Conservation (phyloP, 2,797 vertebrate genomes). For the Gobionotothen gibberifrons region DNA sequence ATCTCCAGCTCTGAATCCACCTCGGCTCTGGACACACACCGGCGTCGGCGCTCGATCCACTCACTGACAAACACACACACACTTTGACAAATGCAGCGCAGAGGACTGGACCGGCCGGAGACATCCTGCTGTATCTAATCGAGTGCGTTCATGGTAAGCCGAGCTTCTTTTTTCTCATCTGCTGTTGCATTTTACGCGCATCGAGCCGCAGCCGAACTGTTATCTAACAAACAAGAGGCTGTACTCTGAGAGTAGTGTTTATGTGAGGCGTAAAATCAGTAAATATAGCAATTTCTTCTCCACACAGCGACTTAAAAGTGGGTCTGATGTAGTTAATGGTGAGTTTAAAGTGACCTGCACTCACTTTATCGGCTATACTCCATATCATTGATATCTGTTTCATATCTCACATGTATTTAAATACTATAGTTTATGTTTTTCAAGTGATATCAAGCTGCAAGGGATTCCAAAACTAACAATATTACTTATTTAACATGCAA, state of each 20-base stretch:
- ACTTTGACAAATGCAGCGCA: constrained; percentile 36
- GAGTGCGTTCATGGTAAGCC: constrained; percentile 61
- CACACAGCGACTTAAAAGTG: constrained; percentile 31
- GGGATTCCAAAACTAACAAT: not conserved
- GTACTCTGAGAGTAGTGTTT: not conserved
- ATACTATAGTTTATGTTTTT: not conserved
- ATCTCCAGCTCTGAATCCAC: constrained; percentile 60
- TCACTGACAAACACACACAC: not conserved
- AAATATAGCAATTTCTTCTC: not conserved
- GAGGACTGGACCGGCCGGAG: constrained; percentile 32
- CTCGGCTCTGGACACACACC: constrained; percentile 39
- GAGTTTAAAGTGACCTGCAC: constrained; percentile 31
- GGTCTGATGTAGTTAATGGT: not conserved
- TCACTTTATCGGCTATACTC: constrained; percentile 7
- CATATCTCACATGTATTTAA: not conserved
- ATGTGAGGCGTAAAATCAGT: not conserved
- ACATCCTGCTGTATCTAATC: constrained; percentile 22
- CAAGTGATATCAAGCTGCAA: not conserved
- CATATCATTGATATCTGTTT: not conserved
- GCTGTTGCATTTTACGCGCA: constrained; percentile 35
- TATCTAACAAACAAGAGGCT: constrained; percentile 4
- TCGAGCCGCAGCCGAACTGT: constrained; percentile 3
- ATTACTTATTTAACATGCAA: not conserved
- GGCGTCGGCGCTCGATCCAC: constrained; percentile 29
- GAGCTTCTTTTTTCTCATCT: not conserved